A percentile compares a stretch with the other conserved stretches of the same genome.
These are phyloP conservation scores for Isichthys henryi DNA, from an alignment of 2,113 vertebrate species.

Conservation along the genomic window DNA sequence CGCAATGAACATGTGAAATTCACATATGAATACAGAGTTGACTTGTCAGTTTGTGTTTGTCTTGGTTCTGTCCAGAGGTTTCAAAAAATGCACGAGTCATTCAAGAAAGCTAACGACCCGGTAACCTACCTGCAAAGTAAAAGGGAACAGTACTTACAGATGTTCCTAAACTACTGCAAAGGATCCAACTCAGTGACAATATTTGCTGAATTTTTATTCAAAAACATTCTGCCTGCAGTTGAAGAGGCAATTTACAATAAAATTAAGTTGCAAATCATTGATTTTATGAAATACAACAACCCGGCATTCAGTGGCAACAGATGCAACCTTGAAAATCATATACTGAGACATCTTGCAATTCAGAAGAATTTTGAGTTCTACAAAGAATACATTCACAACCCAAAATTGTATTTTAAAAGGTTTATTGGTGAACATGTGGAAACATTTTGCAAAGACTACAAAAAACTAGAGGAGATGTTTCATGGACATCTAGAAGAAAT, in stretches of 20 bases:
- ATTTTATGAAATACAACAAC: background rate
- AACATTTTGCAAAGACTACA: too few relatives aligned
- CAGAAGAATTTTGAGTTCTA: too few relatives aligned
- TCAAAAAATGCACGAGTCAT: constrained; percentile 42
- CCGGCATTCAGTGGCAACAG: constrained; percentile 21
- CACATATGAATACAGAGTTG: constrained; percentile 20
- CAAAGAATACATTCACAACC: too few relatives aligned
- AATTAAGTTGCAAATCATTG: background rate
- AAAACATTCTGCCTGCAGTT: constrained; percentile 1
- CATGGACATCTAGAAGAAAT: too few relatives aligned
- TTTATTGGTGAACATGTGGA: too few relatives aligned
- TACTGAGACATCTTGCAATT: too few relatives aligned
- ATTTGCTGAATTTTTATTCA: constrained; percentile 21
- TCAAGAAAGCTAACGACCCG: constrained; percentile 34
- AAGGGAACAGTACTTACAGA: constrained; percentile 26
- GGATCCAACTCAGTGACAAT: constrained; percentile 22
- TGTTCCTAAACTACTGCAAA: constrained; percentile 31
- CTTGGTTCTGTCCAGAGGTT: constrained; percentile 22
- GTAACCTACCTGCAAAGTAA: constrained; percentile 26
- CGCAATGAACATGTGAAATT: constrained; percentile 4
- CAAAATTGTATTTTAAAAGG: too few relatives aligned
- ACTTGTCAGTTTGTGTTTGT: constrained; percentile 43
- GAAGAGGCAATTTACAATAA: background rate
- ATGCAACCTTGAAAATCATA: constrained; percentile 24
- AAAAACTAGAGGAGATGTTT: too few relatives aligned